Conservation (phyloP, 2,888 invertebrate genomes). For the Nematopogon swammerdamellus region DNA sequence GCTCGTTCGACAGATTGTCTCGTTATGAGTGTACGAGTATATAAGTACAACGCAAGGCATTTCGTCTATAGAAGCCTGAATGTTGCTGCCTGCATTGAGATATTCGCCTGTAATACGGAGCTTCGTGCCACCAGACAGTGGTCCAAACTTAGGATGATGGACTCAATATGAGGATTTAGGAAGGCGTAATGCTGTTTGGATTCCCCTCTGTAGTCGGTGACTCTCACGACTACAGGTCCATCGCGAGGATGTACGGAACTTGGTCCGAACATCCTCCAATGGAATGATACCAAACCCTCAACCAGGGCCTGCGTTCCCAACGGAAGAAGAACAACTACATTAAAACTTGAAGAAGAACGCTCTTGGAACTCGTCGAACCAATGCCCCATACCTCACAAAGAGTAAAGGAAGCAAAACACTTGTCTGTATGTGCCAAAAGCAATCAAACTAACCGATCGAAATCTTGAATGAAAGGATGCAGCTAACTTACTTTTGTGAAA, state of each 20-base stretch:
- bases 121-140: slow-evolving; percentile 91
- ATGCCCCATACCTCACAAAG: slow-evolving; percentile 1
- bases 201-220: slow-evolving; percentile 86
- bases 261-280: too few species aligned
- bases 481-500: slow-evolving; percentile 1
- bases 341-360: background rate
- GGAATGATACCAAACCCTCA: background rate
- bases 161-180: slow-evolving; percentile 84
- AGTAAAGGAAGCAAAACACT: slow-evolving; percentile 1
- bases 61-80: slow-evolving; percentile 84
- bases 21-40: slow-evolving; percentile 72
- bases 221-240: slow-evolving; percentile 88
- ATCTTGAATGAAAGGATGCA: background rate
- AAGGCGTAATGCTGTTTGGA: slow-evolving; percentile 82
- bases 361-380: background rate
- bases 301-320: background rate
- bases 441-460: slow-evolving; percentile 1
- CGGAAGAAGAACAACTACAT: background rate
- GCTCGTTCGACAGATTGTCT: slow-evolving; percentile 80
- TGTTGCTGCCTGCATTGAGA: slow-evolving; percentile 93
- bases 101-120: slow-evolving; percentile 87
- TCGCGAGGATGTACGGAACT: slow-evolving; percentile 72
- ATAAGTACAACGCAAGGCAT: slow-evolving; percentile 80
- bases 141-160: slow-evolving; percentile 86
- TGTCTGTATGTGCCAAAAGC: slow-evolving; percentile 1